Evolutionary conservation across 2,797 vertebrate genomes (phyloP).

Genomic region (Chelmon rostratus): DNA sequence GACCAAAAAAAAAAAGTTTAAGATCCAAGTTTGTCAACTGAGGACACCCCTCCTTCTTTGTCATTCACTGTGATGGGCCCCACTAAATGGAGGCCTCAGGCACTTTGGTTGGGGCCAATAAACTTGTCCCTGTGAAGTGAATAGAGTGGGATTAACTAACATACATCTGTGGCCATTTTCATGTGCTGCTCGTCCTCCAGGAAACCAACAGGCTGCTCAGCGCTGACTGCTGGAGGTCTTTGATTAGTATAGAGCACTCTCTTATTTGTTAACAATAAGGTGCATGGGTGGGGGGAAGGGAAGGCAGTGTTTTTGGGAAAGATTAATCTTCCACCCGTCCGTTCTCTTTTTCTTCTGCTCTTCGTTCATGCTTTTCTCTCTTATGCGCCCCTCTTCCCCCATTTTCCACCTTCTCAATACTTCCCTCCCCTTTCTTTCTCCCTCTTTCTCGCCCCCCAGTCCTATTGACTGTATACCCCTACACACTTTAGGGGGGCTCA

Average conservation of each 20-base stretch:
- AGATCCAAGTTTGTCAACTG: slow-evolving; percentile 45
- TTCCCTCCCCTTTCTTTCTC: slow-evolving; percentile 71
- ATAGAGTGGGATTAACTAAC: slow-evolving; percentile 79
- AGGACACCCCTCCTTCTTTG: slow-evolving; percentile 39
- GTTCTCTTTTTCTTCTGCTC: slow-evolving; percentile 78
- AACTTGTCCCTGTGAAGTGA: slow-evolving; percentile 76
- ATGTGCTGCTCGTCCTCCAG: slow-evolving; percentile 73
- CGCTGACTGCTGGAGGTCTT: slow-evolving; percentile 84
- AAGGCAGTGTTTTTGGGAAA: slow-evolving; percentile 80
- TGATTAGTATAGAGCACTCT: slow-evolving; percentile 79
- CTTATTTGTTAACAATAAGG: slow-evolving; percentile 87
- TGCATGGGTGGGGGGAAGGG: slow-evolving; percentile 77
- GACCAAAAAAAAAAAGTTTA: slow-evolving; percentile 25
- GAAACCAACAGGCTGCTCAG: slow-evolving; percentile 80
- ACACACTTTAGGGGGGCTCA: slow-evolving; percentile 71
- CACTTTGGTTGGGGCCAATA: slow-evolving; percentile 65
- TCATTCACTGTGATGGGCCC: slow-evolving; percentile 52
- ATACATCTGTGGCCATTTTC: slow-evolving; percentile 84
- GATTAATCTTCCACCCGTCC: slow-evolving; percentile 87
- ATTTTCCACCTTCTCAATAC: slow-evolving; percentile 76
- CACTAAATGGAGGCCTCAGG: slow-evolving; percentile 51
- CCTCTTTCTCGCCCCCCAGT: slow-evolving; percentile 55
- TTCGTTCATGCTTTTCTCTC: slow-evolving; percentile 73
- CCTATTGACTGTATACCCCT: slow-evolving; percentile 84
- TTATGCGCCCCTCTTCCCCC: slow-evolving; percentile 58